These are phyloP conservation scores for Capricornis sumatraensis DNA, from an alignment of 2,113 vertebrate species.

Conservation along the genomic window DNA sequence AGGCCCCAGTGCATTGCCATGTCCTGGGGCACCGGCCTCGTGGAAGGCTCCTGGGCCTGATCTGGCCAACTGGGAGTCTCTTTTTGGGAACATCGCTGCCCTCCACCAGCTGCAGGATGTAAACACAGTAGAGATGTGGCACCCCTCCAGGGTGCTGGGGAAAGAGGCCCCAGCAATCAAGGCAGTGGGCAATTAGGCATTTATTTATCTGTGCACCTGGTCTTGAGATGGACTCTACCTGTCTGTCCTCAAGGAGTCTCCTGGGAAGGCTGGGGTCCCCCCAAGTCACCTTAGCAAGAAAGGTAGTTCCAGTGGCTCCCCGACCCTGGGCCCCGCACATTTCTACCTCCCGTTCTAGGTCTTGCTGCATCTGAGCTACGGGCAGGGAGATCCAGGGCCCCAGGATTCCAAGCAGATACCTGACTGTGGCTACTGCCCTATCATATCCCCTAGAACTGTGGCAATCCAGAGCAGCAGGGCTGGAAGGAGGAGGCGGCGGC, in stretches of 20 bases:
- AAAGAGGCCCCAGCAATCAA: conserved; percentile 14
- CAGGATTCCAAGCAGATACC: conserved; percentile 38
- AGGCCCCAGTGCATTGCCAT: background rate
- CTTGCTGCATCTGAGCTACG: background rate
- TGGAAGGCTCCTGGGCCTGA: background rate
- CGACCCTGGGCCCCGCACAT: background rate
- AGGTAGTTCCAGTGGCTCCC: background rate
- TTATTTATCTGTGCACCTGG: conserved; percentile 6
- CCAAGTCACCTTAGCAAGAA: background rate
- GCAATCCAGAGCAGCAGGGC: background rate
- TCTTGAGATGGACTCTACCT: conserved; percentile 1
- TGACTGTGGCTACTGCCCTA: conserved; percentile 30
- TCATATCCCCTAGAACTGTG: conserved; percentile 43
- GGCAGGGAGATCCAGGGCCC: conserved; percentile 50
- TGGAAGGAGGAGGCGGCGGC: background rate
- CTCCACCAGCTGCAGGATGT: conserved; percentile 34
- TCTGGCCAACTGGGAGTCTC: background rate
- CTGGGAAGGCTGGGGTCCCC: background rate
- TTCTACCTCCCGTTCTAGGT: background rate
- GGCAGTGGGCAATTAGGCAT: conserved; percentile 21
- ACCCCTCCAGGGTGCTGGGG: background rate
- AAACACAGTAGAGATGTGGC: conserved; percentile 34
- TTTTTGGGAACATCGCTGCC: background rate
- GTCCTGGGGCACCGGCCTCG: background rate
- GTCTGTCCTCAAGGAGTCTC: conserved; percentile 19